These are phyloP conservation scores for Capitulum mitella DNA, from an alignment of 2,888 invertebrate species.

Conservation along the genomic window DNA sequence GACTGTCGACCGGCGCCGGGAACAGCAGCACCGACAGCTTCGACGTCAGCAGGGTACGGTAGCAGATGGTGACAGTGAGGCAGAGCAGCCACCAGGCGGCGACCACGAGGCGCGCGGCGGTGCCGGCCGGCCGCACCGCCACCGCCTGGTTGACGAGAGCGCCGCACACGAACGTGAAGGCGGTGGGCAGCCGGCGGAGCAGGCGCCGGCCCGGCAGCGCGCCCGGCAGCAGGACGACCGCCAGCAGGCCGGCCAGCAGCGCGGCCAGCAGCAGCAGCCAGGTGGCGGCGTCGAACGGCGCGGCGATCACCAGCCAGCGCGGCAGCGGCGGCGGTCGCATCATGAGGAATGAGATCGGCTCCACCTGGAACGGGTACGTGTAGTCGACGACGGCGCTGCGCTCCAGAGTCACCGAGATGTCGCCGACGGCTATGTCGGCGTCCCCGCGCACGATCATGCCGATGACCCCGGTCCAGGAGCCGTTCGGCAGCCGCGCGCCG, in stretches of 20 bases:
- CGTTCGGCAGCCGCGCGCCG: not conserved
- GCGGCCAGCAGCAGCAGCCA: slow-evolving; percentile 47
- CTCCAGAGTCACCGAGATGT: slow-evolving; percentile 19
- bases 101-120: slow-evolving; percentile 39
- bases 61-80: slow-evolving; percentile 41
- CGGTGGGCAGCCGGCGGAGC: not conserved
- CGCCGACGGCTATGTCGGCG: slow-evolving; percentile 1
- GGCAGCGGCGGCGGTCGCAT: slow-evolving; percentile 41
- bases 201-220: slow-evolving; percentile 39
- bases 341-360: slow-evolving; percentile 38
- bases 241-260: slow-evolving; percentile 35
- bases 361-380: slow-evolving; percentile 39
- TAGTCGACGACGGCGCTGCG: slow-evolving; percentile 31
- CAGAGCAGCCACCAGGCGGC: slow-evolving; percentile 49
- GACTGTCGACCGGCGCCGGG: slow-evolving; percentile 43
- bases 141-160: not conserved
- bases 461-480: not conserved
- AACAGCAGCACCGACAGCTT: slow-evolving; percentile 60
- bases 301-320: slow-evolving; percentile 40
- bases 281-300: slow-evolving; percentile 40
- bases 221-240: slow-evolving; percentile 41
- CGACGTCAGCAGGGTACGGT: slow-evolving; percentile 63
- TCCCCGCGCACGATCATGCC: not conserved
- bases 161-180: not conserved
- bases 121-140: not conserved